Percentiles rank a stretch among this genome's conserved stretches.
Conservation (phyloP, 2,888 invertebrate species). For the Meta bourneti region DNA sequence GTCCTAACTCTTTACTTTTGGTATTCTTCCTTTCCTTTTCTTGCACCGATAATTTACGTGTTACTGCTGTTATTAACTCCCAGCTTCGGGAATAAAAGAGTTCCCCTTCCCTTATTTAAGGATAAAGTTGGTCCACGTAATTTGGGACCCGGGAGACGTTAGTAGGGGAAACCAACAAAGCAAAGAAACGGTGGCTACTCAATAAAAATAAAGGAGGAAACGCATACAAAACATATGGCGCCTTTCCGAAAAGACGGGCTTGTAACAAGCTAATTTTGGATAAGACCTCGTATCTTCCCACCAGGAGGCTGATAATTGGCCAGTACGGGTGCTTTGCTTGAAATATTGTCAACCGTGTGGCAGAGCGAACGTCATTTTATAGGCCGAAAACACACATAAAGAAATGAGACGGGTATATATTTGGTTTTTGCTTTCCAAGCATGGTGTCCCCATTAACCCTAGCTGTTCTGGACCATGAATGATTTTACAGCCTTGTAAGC, state of each 20-base stretch:
- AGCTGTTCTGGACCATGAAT: neutral
- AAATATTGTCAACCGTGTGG: slow-evolving; percentile 53
- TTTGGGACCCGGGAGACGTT: slow-evolving; percentile 35
- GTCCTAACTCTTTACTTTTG: too few species aligned
- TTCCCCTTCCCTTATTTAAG: slow-evolving; percentile 50
- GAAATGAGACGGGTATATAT: slow-evolving; percentile 22
- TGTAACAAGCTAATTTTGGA: slow-evolving; percentile 69
- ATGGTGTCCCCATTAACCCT: neutral
- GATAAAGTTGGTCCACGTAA: slow-evolving; percentile 32
- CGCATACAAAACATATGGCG: slow-evolving; percentile 65
- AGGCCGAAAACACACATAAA: slow-evolving; percentile 46
- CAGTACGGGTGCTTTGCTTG: slow-evolving; percentile 42
- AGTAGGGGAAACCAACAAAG: slow-evolving; percentile 4
- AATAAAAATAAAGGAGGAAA: slow-evolving; percentile 63
- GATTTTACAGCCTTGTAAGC: neutral
- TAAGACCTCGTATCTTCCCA: slow-evolving; percentile 61
- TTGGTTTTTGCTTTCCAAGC: neutral
- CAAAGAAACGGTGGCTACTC: slow-evolving; percentile 29
- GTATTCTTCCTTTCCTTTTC: neutral
- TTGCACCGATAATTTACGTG: slow-evolving; percentile 38
- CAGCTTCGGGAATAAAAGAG: slow-evolving; percentile 10
- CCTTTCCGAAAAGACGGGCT: slow-evolving; percentile 52
- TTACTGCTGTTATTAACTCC: slow-evolving; percentile 46
- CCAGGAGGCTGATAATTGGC: slow-evolving; percentile 64
- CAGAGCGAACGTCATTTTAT: slow-evolving; percentile 44